Percentiles rank a stretch among this genome's conserved stretches.
Evolutionary conservation across 53 echinoderm and acorn worm genomes (phyloP).

Genomic region (Mesocentrotus franciscanus): DNA sequence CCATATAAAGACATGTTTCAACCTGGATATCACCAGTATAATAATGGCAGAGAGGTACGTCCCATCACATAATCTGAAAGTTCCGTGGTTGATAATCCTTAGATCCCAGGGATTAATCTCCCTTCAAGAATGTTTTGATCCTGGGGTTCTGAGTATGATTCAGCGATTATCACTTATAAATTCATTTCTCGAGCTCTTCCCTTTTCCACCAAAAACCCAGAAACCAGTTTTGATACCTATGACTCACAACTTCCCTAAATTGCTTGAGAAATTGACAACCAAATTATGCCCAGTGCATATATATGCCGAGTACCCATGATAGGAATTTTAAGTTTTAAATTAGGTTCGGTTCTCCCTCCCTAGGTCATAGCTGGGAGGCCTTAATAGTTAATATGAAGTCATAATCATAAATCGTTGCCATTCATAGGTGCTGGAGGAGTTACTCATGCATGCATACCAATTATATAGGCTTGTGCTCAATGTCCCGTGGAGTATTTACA

Average conservation of each 20-base stretch:
- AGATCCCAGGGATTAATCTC: not conserved
- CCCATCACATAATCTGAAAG: conserved; percentile 15
- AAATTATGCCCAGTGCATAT: conserved; percentile 27
- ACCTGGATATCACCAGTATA: not conserved
- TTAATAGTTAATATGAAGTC: conserved; percentile 20
- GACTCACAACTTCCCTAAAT: conserved; percentile 40
- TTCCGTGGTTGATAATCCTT: not conserved
- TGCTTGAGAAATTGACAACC: conserved; percentile 44
- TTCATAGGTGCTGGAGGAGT: not conserved
- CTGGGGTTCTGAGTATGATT: conserved; percentile 10
- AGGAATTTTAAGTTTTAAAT: conserved; percentile 33
- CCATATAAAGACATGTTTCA: not conserved
- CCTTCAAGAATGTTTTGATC: conserved; percentile 51
- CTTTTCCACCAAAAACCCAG: not conserved
- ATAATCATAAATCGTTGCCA: conserved; percentile 52
- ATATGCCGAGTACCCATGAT: conserved; percentile 3
- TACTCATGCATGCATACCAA: conserved; percentile 41
- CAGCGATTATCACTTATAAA: conserved; percentile 40
- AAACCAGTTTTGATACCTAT: conserved; percentile 38
- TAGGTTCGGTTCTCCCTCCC: conserved; percentile 18
- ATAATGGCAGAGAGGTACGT: not conserved
- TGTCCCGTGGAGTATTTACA: conserved; percentile 25
- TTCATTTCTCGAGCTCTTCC: not conserved
- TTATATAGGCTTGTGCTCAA: conserved; percentile 13
- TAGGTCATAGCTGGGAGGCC: not conserved